Percentiles rank a stretch among this genome's conserved stretches.
Conservation (phyloP, 1,140 invertebrate species). For the Heliothis virescens region DNA sequence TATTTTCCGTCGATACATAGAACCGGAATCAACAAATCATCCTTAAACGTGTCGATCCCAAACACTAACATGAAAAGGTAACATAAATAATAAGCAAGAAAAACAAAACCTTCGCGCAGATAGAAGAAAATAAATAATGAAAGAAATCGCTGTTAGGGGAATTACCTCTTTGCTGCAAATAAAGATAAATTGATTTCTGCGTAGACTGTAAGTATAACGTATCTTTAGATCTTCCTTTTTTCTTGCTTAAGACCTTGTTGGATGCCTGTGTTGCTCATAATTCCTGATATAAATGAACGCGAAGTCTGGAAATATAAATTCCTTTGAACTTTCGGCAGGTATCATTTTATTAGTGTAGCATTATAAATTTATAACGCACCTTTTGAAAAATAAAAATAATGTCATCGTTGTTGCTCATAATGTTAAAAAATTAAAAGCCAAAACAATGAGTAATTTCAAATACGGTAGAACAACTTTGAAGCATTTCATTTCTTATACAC, state of each 20-base stretch:
- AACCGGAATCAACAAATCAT: slow-evolving; percentile 1
- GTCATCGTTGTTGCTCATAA: no score
- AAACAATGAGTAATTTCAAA: neutral
- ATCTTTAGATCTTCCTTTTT: neutral
- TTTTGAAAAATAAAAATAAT: no score
- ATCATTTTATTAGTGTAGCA: neutral
- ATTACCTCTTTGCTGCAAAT: slow-evolving; percentile 42
- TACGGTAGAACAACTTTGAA: neutral
- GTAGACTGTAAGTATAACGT: neutral
- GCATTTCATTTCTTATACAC: neutral
- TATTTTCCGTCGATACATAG: neutral
- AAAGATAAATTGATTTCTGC: slow-evolving; percentile 50
- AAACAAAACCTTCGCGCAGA: slow-evolving; percentile 39
- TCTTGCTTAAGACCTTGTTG: neutral
- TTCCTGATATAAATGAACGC: slow-evolving; percentile 5
- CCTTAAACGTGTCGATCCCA: neutral
- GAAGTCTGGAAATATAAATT: neutral
- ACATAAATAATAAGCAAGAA: slow-evolving; percentile 40
- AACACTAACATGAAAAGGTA: slow-evolving; percentile 22
- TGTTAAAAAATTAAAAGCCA: no score
- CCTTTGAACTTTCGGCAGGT: neutral
- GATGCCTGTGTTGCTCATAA: slow-evolving; percentile 10
- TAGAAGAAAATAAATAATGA: slow-evolving; percentile 47
- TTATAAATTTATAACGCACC: neutral
- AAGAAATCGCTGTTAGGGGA: slow-evolving; percentile 42